These are phyloP conservation scores for Bilobella aurantiaca DNA, from an alignment of 1,140 invertebrate species.

Conservation along the genomic window DNA sequence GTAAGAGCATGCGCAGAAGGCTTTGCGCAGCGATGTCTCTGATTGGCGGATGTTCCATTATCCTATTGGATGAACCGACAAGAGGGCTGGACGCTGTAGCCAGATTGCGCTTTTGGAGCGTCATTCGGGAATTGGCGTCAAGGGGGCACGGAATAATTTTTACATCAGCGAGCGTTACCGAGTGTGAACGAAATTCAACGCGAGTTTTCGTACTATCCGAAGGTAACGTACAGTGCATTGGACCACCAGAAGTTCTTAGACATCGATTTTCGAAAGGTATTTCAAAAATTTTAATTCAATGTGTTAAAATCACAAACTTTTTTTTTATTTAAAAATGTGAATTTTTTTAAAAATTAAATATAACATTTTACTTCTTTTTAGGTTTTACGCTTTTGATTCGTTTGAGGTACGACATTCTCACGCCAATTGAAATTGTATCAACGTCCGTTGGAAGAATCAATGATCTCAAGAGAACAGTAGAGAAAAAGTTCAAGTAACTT, in stretches of 20 bases:
- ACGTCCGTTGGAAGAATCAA: constrained; percentile 13
- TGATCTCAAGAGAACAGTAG: constrained; percentile 13
- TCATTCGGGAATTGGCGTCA: constrained; percentile 9
- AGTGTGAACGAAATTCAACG: constrained; percentile 10
- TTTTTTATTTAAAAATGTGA: neutral
- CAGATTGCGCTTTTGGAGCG: constrained; percentile 21
- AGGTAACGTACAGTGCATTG: constrained; percentile 28
- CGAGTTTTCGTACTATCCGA: constrained; percentile 23
- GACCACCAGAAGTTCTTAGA: constrained; percentile 12
- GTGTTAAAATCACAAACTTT: neutral
- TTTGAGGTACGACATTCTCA: constrained; percentile 12
- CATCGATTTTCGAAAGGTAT: constrained; percentile 18
- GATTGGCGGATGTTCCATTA: constrained; percentile 16
- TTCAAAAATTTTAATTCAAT: too few relatives aligned
- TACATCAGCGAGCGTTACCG: constrained; percentile 20
- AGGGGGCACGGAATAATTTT: constrained; percentile 20
- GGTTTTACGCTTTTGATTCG: constrained; percentile 19
- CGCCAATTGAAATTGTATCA: constrained; percentile 12
- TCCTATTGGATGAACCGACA: constrained; percentile 25
- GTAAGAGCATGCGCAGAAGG: constrained; percentile 8
- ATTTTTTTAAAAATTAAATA: too few relatives aligned
- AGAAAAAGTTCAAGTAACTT: constrained; percentile 11
- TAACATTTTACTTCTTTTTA: too few relatives aligned
- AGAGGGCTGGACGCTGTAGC: constrained; percentile 2
- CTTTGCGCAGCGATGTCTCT: constrained; percentile 24